phyloP scores from a whole-genome alignment of 2,113 vertebrate species.

The Tychaedon coryphoeus region DNA sequence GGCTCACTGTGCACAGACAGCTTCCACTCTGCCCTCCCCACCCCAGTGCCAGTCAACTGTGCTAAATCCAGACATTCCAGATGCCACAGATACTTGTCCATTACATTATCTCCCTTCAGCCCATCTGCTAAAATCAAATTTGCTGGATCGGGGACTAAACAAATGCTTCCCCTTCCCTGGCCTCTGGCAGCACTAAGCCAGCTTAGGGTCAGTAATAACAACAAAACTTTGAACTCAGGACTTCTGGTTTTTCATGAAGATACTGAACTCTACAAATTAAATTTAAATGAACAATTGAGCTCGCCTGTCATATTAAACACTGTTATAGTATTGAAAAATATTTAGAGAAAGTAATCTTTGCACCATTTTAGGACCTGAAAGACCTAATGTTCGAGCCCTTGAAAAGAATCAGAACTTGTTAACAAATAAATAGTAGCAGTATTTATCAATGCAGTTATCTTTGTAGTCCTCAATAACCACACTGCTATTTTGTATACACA shows the following conservation, averaged over 20 bases:
- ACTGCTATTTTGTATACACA: constrained; percentile 65
- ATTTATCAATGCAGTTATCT: constrained; percentile 44
- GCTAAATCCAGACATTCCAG: constrained; percentile 56
- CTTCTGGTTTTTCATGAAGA: not conserved
- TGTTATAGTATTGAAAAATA: not conserved
- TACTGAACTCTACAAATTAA: not conserved
- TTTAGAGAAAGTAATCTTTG: not conserved
- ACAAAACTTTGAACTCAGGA: not conserved
- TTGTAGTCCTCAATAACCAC: not conserved
- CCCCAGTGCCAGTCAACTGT: not conserved
- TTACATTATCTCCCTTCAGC: constrained; percentile 24
- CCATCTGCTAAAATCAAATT: constrained; percentile 50
- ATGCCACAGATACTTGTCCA: not conserved
- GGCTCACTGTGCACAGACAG: not conserved
- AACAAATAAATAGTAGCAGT: constrained; percentile 18
- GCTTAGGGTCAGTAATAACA: constrained; percentile 13
- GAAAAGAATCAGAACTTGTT: not conserved
- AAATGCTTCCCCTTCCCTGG: constrained; percentile 1
- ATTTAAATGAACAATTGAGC: not conserved
- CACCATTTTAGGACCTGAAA: not conserved
- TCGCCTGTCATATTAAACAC: not conserved
- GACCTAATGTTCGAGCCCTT: not conserved
- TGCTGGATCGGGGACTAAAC: not conserved
- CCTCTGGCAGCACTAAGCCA: constrained; percentile 8
- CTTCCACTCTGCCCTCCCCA: not conserved